Evolutionary conservation across 2,888 invertebrate genomes (phyloP), one percentile per base, ranked within the genome.

Genomic region (Hypomecis punctinalis): DNA sequence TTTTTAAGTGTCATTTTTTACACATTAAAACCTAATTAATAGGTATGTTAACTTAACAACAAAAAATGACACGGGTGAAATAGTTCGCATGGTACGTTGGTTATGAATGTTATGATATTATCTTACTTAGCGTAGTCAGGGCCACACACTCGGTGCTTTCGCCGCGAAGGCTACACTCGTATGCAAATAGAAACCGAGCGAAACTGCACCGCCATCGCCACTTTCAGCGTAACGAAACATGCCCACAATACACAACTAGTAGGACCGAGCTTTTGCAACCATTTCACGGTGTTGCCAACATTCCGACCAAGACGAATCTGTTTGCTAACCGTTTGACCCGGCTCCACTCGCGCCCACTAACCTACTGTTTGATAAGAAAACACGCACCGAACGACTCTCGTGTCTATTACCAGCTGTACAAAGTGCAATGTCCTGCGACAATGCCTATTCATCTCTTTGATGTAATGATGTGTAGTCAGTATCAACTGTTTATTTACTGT

Each of bases 401-500:
- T 76, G 79, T 80, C 77, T 90, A 88, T 83, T 77, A 36, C 60
- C 60, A 68, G 60, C 37, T 0, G 6, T 40, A 67, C 81, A 90
- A 77, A 85, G 89, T 85, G 78, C 81, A 86, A 82, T 89, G 81
- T 89, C 84, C 80, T 76, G 72, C 77, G 67, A 81, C 82, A 85
- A 83, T 77, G 73, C 72, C 76, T 81, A 80, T 85, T 86, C 85
- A 89, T 86, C 85, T 86, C 83, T 85, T 88, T 84, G 86, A 88
- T 89, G 88, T 88, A 89, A 90, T 89, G 86, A 90, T 89, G 89
- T 89, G 87, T 88, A 88, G 89, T 86, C 82, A 82, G 86, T 90
- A 90, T 91, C 90, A 87, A 90, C 88, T 91, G 90, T 92, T 92
- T 91, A 90, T 91, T 91, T 91, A 90, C 88, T 84, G 85, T 79